Conservation (phyloP, 1,140 invertebrate species). For the Drosophila nikananu region DNA sequence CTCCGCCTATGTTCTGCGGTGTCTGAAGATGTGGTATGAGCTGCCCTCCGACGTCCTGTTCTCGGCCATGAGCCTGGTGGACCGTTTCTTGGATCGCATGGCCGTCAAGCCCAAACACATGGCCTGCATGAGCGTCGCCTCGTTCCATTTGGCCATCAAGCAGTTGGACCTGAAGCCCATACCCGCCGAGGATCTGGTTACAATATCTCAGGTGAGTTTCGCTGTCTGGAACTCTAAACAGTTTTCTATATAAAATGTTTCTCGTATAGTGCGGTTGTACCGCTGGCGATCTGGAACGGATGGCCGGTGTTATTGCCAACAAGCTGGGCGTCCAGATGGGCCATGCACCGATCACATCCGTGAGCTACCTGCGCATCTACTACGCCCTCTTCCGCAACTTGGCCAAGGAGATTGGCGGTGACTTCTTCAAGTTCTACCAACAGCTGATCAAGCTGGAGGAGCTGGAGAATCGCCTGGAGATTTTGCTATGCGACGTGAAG, state of each 20-base stretch:
- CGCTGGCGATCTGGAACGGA: slow-evolving; percentile 90
- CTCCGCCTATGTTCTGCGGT: slow-evolving; percentile 91
- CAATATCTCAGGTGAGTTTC: slow-evolving; percentile 82
- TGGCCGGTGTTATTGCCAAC: slow-evolving; percentile 90
- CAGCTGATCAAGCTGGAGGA: slow-evolving; percentile 85
- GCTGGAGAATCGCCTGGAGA: slow-evolving; percentile 89
- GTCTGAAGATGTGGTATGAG: slow-evolving; percentile 93
- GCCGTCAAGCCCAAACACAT: slow-evolving; percentile 87
- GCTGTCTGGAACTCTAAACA: too few relatives aligned
- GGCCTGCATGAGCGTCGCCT: slow-evolving; percentile 85
- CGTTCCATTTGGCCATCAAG: slow-evolving; percentile 85
- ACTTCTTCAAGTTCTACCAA: slow-evolving; percentile 86
- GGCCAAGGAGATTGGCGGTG: slow-evolving; percentile 86
- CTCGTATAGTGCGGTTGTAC: slow-evolving; percentile 88
- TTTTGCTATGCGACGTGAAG: slow-evolving; percentile 89
- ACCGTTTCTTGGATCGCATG: slow-evolving; percentile 91
- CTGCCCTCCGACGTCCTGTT: slow-evolving; percentile 91
- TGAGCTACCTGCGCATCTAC: slow-evolving; percentile 89
- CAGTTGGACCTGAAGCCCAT: slow-evolving; percentile 82
- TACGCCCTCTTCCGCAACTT: slow-evolving; percentile 87
- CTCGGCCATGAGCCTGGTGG: slow-evolving; percentile 91
- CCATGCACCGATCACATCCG: slow-evolving; percentile 87
- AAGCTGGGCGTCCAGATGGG: slow-evolving; percentile 89
- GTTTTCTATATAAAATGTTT: too few relatives aligned
- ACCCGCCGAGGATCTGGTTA: slow-evolving; percentile 84